Evolutionary conservation across 2,797 vertebrate species (phyloP), one percentile per base, ranked within the genome.

Genomic region (Enteromius radiatus): DNA sequence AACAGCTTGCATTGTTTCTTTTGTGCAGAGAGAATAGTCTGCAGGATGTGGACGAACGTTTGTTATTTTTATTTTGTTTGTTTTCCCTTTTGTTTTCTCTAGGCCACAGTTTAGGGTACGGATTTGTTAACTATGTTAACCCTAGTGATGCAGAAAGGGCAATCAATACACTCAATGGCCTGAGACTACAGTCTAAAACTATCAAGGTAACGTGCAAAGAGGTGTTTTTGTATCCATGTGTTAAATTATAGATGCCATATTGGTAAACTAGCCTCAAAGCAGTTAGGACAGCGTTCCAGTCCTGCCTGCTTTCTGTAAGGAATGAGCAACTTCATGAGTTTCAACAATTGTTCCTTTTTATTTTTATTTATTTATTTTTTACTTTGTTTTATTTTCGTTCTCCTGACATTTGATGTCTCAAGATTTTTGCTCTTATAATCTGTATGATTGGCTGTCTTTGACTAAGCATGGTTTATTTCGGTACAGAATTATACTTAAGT

Each of bases 21-120:
- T 90, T 74, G 54, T 89, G 64, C 78, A 83, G 79, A 79, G 67
- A 87, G 76, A 83, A 79, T 80, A 81, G 82, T 88, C 91, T 92
- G 88, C 88, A 88, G 89, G 88, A 90, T 86, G 89, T 90, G 90
- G 92, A 90, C 87, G 86, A 91, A 87, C 89, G 90, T 94, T 93
- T 94, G 92, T 94, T 94, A 82, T 95, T 93, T 88, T 95, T 95
- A 93, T 94, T 95, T 95, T 94, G 91, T 94, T 93, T 92, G 94
- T 94, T 93, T 94, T 85, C 74, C 84, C 92, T 94, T 91, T 94
- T 92, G 88, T 93, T 92, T 93, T 90, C 69, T 93, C 90, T 93
- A 99, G 98, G 98, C 91, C 97, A 99, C 96, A 99, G 98, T 96
- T 96, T 99, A 96, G 98, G 98, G 92, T 99, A 99, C 33, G 98